Conservation (phyloP, 2,888 invertebrate species). For the Clistopyga incitator region DNA sequence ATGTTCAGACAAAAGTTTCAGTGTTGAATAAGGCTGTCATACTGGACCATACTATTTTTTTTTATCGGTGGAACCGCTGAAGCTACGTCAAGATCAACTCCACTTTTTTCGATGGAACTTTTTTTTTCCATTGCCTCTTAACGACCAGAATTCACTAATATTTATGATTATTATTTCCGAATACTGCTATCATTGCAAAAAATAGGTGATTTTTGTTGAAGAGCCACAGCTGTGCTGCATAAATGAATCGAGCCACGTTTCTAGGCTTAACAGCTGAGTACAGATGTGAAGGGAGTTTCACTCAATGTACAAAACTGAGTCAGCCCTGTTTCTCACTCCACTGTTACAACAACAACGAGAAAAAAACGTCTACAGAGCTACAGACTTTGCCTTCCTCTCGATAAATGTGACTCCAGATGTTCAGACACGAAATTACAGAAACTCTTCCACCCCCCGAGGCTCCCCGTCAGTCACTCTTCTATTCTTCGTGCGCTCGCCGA, state of each 20-base stretch:
- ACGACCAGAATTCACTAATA: too few relatives aligned
- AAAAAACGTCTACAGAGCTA: background rate
- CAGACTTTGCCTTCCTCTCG: background rate
- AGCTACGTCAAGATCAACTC: too few relatives aligned
- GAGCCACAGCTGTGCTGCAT: background rate
- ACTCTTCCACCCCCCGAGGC: background rate
- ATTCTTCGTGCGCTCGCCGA: conserved; percentile 10
- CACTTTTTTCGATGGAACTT: too few relatives aligned
- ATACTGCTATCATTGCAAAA: background rate
- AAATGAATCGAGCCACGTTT: background rate
- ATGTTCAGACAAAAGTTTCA: too few relatives aligned
- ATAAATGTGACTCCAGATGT: conserved; percentile 38
- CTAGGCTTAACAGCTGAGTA: background rate
- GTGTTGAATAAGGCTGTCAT: too few relatives aligned
- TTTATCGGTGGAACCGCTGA: too few relatives aligned
- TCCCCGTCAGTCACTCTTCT: conserved; percentile 24
- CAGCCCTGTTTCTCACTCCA: background rate
- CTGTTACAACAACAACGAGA: background rate
- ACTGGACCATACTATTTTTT: too few relatives aligned
- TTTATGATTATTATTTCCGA: too few relatives aligned
- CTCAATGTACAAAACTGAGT: background rate
- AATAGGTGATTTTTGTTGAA: background rate
- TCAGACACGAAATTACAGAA: conserved; percentile 42
- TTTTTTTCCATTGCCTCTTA: too few relatives aligned
- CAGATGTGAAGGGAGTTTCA: background rate